These are phyloP conservation scores for Brachyptera risi DNA, from an alignment of 2,888 invertebrate genomes.

Conservation along the genomic window DNA sequence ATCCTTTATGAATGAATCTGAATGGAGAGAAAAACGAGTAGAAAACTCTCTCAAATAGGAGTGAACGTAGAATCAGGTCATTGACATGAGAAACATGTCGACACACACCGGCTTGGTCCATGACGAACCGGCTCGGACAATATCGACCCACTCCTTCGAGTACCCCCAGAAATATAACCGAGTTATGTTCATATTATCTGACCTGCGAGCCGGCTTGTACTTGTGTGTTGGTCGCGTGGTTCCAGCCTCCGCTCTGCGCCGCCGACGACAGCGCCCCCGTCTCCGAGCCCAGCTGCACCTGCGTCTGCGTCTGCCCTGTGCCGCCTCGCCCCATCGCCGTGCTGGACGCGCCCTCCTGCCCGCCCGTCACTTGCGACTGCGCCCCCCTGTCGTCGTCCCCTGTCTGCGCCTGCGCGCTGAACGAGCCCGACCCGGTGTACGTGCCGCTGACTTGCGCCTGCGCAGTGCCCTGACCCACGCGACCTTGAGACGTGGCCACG, in stretches of 20 bases:
- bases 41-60: no score
- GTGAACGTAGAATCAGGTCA: no score
- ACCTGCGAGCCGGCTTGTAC: slow-evolving; percentile 66
- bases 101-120: no score
- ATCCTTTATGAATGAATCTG: no score
- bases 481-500: slow-evolving; percentile 71
- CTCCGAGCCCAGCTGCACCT: slow-evolving; percentile 69
- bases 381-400: slow-evolving; percentile 70
- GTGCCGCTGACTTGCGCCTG: slow-evolving; percentile 77
- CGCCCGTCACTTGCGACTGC: slow-evolving; percentile 61
- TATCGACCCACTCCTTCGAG: no score
- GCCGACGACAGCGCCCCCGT: slow-evolving; percentile 71
- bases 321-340: slow-evolving; percentile 71
- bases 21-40: no score
- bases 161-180: no score
- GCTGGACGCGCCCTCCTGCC: slow-evolving; percentile 69
- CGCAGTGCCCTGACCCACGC: slow-evolving; percentile 67
- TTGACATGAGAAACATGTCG: no score
- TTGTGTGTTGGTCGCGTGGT: slow-evolving; percentile 73
- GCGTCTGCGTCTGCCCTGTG: slow-evolving; percentile 70
- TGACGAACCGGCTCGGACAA: no score
- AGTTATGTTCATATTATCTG: no score
- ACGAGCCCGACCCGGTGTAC: slow-evolving; percentile 71
- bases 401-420: slow-evolving; percentile 78
- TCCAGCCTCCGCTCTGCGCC: slow-evolving; percentile 68